Evolutionary conservation across 2,888 invertebrate genomes (phyloP).

Genomic region (Sarcophaga rosellei): DNA sequence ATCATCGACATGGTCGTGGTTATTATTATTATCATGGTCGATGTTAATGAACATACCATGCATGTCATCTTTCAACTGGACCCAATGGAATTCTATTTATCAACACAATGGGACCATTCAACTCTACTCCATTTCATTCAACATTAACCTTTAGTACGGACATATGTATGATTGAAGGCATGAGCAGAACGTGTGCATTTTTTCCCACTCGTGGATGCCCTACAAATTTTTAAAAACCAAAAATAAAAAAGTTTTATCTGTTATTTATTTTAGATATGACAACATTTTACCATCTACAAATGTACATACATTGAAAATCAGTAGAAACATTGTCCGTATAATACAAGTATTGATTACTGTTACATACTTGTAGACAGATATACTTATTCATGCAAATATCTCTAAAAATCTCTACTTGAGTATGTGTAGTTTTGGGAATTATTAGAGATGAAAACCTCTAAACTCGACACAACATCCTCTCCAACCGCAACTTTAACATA

Average conservation of each 20-base stretch:
- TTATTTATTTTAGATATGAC: slow-evolving; percentile 34
- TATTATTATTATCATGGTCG: slow-evolving; percentile 21
- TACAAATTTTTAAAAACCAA: slow-evolving; percentile 12
- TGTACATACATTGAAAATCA: background rate
- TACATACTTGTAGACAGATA: background rate
- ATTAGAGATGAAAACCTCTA: background rate
- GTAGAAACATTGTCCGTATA: slow-evolving; percentile 33
- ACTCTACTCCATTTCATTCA: slow-evolving; percentile 15
- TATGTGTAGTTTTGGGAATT: background rate
- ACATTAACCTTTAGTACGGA: background rate
- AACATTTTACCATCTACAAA: slow-evolving; percentile 18
- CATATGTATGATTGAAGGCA: slow-evolving; percentile 19
- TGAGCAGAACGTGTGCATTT: slow-evolving; percentile 9
- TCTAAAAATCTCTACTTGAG: background rate
- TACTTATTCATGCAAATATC: background rate
- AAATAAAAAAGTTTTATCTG: background rate
- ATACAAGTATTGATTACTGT: background rate
- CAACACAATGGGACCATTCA: slow-evolving; percentile 24
- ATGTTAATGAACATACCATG: slow-evolving; percentile 48
- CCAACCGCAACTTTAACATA: background rate
- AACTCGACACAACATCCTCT: too few relatives aligned
- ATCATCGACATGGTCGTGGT: slow-evolving; percentile 8
- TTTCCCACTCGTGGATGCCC: slow-evolving; percentile 13
- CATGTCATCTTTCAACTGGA: slow-evolving; percentile 51
- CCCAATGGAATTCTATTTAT: slow-evolving; percentile 63